Evolutionary conservation across 1,140 invertebrate species (phyloP), one percentile per base, ranked within the genome.

Genomic region (Bilobella aurantiaca): DNA sequence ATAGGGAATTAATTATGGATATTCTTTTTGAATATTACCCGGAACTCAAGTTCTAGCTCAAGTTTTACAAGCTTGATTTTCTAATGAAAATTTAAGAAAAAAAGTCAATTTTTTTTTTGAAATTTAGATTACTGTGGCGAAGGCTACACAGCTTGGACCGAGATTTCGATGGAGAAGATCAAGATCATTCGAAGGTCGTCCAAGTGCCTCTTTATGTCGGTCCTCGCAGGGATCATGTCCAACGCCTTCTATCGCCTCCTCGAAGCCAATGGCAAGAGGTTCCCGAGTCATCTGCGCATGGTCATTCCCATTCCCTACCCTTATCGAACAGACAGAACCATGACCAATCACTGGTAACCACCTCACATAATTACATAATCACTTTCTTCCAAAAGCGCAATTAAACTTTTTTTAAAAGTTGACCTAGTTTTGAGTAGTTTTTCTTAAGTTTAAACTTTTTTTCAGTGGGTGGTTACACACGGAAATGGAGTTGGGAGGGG

Each of bases 391-490:
- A 8, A 42, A 42, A 12, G 34, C 18, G 8, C 12, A 58, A 8
- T 58, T 25, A 18, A 58, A 37, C 34, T 58, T n/a, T 53, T 21
- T 29, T 62, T 42, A 16, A 8, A 34, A 49, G 30, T 14, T n/a
- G 46, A 42, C 27, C 23, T 59, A 16, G 31, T 3, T 14, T 16
- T 3, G 3, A 62, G 18, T 14, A 46, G 34, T 46, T 8, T 14
- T 27, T 62, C 23, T 25, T 5, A 12, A 14, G 21, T 16, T 62
- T 30, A 25, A 46, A 47, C 30, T 58, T 23, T 16, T 53, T 53
- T 57, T 27, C 66, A 73, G 71, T 34, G 71, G 63, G 23, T 73
- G 68, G 68, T 32, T 73, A n/a, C 71, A 73, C 49, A 64, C 68
- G 3, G 69, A 70, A 49, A 28, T 70, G 31, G 58, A 61, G 1